Evolutionary conservation across 2,888 invertebrate species (phyloP).

Genomic region (Horisme vitalbata): DNA sequence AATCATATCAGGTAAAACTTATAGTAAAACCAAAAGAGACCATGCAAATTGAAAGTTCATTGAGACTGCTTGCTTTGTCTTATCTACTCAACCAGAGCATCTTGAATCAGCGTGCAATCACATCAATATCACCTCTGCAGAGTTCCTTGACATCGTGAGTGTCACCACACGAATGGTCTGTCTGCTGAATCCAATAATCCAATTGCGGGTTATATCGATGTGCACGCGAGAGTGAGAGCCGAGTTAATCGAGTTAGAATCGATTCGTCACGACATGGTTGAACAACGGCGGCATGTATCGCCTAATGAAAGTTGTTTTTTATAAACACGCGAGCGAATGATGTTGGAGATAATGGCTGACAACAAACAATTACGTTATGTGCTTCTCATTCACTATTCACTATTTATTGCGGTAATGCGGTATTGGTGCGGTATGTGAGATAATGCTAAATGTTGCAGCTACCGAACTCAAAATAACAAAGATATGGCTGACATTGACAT

Average conservation of each 20-base stretch:
- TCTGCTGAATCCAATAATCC: conserved; percentile 32
- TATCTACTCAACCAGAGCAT: conserved; percentile 12
- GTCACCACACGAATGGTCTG: background rate
- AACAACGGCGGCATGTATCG: conserved; percentile 13
- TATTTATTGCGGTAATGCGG: background rate
- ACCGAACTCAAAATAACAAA: too few species aligned
- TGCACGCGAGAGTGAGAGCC: conserved; percentile 38
- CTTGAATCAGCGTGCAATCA: conserved; percentile 24
- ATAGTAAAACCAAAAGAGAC: too few species aligned
- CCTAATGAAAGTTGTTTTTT: conserved; percentile 33
- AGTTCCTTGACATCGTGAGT: conserved; percentile 42
- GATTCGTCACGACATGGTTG: conserved; percentile 55
- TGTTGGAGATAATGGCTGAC: conserved; percentile 5
- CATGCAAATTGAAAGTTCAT: too few species aligned
- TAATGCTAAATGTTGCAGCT: too few species aligned
- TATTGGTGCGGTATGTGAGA: too few species aligned
- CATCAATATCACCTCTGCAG: conserved; percentile 36
- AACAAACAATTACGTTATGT: background rate
- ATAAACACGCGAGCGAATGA: conserved; percentile 21
- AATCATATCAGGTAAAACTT: too few species aligned
- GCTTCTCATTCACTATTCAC: background rate
- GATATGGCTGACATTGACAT: too few species aligned
- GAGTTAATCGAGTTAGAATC: conserved; percentile 60
- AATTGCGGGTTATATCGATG: conserved; percentile 34
- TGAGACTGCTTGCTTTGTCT: conserved; percentile 1